A percentile compares a stretch with the other conserved stretches of the same genome.
phyloP scores from a whole-genome alignment of 2,888 invertebrate species.

The Tipula confusa region DNA sequence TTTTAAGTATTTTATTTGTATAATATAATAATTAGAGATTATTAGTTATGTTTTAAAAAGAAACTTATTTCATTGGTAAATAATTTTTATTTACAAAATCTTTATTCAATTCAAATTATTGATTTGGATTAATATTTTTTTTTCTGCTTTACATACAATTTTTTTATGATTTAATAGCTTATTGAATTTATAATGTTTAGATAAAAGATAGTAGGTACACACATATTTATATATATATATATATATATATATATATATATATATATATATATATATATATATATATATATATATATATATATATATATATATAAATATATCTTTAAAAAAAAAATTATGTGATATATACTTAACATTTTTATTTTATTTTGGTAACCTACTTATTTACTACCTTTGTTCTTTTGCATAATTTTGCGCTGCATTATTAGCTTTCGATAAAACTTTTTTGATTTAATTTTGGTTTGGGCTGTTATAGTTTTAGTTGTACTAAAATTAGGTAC shows the following conservation, averaged over 20 bases:
- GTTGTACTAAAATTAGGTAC: too few relatives aligned
- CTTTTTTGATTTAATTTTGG: background rate
- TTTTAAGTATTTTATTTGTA: slow-evolving; percentile 5
- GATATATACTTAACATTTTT: background rate
- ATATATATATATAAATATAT: too few relatives aligned
- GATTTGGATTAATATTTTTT: background rate
- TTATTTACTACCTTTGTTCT: background rate
- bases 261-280: too few relatives aligned
- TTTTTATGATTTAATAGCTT: background rate
- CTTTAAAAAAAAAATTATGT: background rate
- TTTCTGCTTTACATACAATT: background rate
- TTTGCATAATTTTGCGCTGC: background rate
- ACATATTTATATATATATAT: too few relatives aligned
- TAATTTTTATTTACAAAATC: background rate
- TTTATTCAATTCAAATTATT: background rate
- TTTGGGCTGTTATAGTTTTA: background rate
- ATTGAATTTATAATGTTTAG: background rate
- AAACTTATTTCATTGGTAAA: background rate
- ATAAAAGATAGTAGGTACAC: background rate
- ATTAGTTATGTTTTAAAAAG: background rate
- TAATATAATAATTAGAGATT: background rate
- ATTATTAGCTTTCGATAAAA: background rate
- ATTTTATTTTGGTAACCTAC: background rate
- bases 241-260: too few relatives aligned
- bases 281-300: too few relatives aligned